Evolutionary conservation across 35 echinoderm and acorn worm genomes (phyloP).

Genomic region (Chiridota heheva): DNA sequence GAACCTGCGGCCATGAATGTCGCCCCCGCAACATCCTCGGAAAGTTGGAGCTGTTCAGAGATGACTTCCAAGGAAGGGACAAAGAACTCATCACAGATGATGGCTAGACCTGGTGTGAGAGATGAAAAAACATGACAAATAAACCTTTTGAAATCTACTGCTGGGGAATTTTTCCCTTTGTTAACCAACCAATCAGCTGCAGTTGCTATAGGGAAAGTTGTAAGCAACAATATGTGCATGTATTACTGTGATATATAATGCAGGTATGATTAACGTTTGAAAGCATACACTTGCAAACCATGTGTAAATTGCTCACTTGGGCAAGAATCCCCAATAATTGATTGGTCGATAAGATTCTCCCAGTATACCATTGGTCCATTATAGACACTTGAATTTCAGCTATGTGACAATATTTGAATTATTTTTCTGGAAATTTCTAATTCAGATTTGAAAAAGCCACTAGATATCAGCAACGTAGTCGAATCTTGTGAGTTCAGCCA

Average conservation of each 20-base stretch:
- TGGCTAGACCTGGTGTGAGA: conserved; percentile 65
- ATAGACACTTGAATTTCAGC: no score
- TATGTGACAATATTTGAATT: not conserved
- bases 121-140: not conserved
- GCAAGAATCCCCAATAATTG: no score
- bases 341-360: no score
- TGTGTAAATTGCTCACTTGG: not conserved
- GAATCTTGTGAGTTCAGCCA: not conserved
- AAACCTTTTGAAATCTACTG: not conserved
- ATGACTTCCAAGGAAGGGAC: conserved; percentile 96
- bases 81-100: conserved; percentile 99
- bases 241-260: not conserved
- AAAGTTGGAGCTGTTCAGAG: conserved; percentile 87
- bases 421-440: no score
- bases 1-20: conserved; percentile 99
- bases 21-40: conserved; percentile 96
- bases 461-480: not conserved
- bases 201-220: no score
- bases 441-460: not conserved
- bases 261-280: not conserved
- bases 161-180: no score
- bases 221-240: no score
- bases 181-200: no score
- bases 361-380: no score
- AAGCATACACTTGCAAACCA: not conserved